Evolutionary conservation across 2,888 invertebrate genomes (phyloP).

Genomic region (Halictus quadricinctus): DNA sequence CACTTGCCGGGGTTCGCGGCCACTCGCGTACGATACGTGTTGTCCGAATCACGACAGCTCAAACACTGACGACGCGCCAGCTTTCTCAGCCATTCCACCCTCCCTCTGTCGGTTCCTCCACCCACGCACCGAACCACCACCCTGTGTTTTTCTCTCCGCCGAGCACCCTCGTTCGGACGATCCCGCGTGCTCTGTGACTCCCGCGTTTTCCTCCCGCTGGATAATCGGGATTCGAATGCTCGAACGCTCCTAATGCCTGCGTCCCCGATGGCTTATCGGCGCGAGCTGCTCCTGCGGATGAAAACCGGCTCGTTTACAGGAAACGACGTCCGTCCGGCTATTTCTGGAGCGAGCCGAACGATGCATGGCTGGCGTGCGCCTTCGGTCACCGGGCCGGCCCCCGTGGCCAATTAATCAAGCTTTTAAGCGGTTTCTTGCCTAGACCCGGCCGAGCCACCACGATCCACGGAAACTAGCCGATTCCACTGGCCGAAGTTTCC

Average conservation of each 20-base stretch:
- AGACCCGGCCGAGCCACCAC: not conserved
- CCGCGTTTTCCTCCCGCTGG: constrained; percentile 1
- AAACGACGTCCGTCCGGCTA: constrained; percentile 16
- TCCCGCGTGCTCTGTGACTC: constrained; percentile 3
- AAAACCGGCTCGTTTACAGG: constrained; percentile 28
- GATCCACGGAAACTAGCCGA: constrained; percentile 8
- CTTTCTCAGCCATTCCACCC: constrained; percentile 26
- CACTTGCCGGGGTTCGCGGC: constrained; percentile 12
- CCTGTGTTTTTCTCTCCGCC: constrained; percentile 29
- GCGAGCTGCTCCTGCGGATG: not conserved
- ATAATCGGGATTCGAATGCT: not conserved
- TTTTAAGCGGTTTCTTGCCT: constrained; percentile 36
- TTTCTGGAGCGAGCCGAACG: constrained; percentile 29
- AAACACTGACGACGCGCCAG: constrained; percentile 35
- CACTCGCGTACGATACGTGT: constrained; percentile 13
- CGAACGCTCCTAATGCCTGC: not conserved
- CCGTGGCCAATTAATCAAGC: constrained; percentile 48
- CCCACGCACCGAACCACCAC: constrained; percentile 1
- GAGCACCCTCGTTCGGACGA: not conserved
- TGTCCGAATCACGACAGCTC: constrained; percentile 47
- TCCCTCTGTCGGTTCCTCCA: not conserved
- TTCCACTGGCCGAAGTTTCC: not conserved
- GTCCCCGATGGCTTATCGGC: constrained; percentile 26
- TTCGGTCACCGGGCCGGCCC: constrained; percentile 29
- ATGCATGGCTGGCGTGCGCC: constrained; percentile 50